Percentiles rank a stretch among this genome's conserved stretches.
Conservation (phyloP, 1,140 invertebrate genomes). For the Microplitis mediator region DNA sequence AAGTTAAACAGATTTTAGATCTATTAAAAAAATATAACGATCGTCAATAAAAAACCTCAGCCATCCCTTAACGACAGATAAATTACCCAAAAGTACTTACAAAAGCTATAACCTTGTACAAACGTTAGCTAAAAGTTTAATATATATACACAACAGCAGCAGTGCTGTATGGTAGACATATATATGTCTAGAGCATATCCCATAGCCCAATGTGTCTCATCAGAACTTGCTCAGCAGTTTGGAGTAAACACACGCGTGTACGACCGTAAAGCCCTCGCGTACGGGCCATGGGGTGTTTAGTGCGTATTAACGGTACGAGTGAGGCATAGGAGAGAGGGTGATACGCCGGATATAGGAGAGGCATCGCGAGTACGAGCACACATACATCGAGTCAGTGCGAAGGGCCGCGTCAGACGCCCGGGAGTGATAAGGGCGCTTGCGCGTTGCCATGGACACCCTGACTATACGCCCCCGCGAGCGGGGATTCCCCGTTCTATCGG, state of each 20-base stretch:
- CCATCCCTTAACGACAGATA: no score
- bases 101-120: no score
- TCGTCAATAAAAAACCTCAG: no score
- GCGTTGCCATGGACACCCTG: slow-evolving; percentile 55
- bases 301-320: slow-evolving; percentile 50
- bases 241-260: slow-evolving; percentile 42
- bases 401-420: slow-evolving; percentile 39
- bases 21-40: neutral
- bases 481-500: slow-evolving; percentile 45
- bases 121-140: no score
- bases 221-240: slow-evolving; percentile 16
- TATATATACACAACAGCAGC: no score
- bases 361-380: slow-evolving; percentile 6
- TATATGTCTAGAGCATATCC: no score
- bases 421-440: slow-evolving; percentile 46
- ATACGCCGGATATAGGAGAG: slow-evolving; percentile 9
- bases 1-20: neutral
- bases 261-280: slow-evolving; percentile 38
- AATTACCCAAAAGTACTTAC: no score
- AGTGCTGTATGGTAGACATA: no score
- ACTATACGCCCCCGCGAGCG: slow-evolving; percentile 50
- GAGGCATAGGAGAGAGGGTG: slow-evolving; percentile 33
- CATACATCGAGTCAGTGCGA: slow-evolving; percentile 34
- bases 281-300: slow-evolving; percentile 53
- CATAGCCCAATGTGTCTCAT: neutral